phyloP scores from a whole-genome alignment of 2,797 vertebrate species.

The Diplodus sargus region DNA sequence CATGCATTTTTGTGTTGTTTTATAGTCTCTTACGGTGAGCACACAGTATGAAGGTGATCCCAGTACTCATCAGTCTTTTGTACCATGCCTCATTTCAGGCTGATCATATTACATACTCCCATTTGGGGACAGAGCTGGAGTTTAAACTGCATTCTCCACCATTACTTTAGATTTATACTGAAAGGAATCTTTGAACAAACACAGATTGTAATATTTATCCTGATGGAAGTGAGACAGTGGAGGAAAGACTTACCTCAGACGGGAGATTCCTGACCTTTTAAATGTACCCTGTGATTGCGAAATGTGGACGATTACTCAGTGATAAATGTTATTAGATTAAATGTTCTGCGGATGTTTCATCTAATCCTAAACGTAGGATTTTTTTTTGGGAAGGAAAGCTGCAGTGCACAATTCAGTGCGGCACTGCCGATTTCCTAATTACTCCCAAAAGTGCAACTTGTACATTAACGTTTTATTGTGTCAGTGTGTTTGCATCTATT shows the following conservation, averaged over 20 bases:
- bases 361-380: not conserved
- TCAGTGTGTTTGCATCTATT: not conserved
- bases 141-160: constrained; percentile 62
- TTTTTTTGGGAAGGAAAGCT: constrained; percentile 5
- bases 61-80: constrained; percentile 76
- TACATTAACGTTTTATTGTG: not conserved
- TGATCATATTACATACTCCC: constrained; percentile 66
- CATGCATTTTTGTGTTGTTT: constrained; percentile 24
- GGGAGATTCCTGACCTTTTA: constrained; percentile 57
- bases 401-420: not conserved
- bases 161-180: constrained; percentile 64
- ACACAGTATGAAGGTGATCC: constrained; percentile 62
- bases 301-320: constrained; percentile 45
- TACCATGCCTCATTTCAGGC: constrained; percentile 72
- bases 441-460: not conserved
- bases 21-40: constrained; percentile 45
- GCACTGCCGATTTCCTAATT: constrained; percentile 3
- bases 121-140: constrained; percentile 64
- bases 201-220: constrained; percentile 46
- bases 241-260: constrained; percentile 55
- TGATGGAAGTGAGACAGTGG: constrained; percentile 37
- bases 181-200: constrained; percentile 59
- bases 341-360: constrained; percentile 27
- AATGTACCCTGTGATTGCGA: constrained; percentile 42
- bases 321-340: constrained; percentile 32